Evolutionary conservation across 2,797 vertebrate species (phyloP).

Genomic region (Oreortyx pictus): DNA sequence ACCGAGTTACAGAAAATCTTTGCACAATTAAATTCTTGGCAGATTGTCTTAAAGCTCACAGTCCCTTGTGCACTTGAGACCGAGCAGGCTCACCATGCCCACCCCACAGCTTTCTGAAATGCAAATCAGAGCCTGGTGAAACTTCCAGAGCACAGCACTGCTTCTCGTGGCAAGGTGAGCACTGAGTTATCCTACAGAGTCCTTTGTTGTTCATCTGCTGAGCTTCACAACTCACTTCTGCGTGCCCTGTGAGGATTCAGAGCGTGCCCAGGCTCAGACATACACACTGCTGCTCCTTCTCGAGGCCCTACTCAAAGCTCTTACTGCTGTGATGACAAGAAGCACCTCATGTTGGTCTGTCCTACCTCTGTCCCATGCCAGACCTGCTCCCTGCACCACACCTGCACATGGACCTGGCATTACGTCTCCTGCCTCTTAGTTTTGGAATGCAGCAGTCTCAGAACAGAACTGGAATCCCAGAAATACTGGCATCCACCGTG

Average conservation of each 20-base stretch:
- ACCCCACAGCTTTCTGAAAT: background rate
- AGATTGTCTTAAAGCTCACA: background rate
- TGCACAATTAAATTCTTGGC: background rate
- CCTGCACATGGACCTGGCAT: fast-evolving
- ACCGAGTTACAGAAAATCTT: background rate
- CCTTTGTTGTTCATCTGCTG: background rate
- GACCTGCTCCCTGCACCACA: background rate
- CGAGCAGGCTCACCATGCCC: background rate
- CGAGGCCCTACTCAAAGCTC: background rate
- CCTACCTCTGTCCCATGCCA: background rate
- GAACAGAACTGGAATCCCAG: background rate
- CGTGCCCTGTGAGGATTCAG: background rate
- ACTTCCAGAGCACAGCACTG: fast-evolving
- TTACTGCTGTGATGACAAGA: background rate
- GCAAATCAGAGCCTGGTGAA: background rate
- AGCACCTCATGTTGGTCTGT: background rate
- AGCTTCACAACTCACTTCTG: background rate
- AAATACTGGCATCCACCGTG: background rate
- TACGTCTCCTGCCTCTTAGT: background rate
- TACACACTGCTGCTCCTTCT: background rate
- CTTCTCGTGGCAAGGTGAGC: background rate
- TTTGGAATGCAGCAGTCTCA: background rate
- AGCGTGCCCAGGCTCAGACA: background rate
- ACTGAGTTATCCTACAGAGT: background rate
- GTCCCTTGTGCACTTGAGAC: background rate